These are phyloP conservation scores for Notothenia coriiceps DNA, from an alignment of 2,113 vertebrate species.

Conservation along the genomic window DNA sequence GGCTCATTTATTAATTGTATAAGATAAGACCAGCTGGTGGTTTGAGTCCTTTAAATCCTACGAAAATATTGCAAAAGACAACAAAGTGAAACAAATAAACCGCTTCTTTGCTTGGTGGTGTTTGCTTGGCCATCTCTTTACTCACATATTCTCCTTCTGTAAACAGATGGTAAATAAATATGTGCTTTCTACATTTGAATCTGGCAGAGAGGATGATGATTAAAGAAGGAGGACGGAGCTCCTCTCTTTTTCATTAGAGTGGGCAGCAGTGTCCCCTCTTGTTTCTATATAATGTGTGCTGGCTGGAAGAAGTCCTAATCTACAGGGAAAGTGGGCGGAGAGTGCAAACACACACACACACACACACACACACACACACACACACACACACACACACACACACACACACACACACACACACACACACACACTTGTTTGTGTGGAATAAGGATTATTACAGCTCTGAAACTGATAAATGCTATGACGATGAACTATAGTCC, in stretches of 20 bases:
- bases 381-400: background rate
- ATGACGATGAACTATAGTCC: background rate
- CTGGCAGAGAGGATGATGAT: constrained; percentile 9
- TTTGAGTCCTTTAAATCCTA: background rate
- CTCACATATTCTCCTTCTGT: background rate
- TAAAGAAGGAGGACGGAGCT: constrained; percentile 3
- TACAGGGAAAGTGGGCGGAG: constrained; percentile 19
- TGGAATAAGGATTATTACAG: background rate
- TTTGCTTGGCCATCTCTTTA: background rate
- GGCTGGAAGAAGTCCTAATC: constrained; percentile 15
- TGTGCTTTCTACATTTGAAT: constrained; percentile 8
- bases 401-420: background rate
- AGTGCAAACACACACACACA: background rate
- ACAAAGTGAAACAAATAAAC: background rate
- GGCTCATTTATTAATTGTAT: background rate
- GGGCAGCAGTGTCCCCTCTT: constrained; percentile 49
- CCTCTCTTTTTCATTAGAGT: constrained; percentile 18
- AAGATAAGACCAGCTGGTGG: background rate
- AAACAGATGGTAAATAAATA: constrained; percentile 16
- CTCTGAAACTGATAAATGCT: background rate
- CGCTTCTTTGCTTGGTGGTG: background rate
- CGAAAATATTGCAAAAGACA: background rate
- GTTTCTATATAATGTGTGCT: constrained; percentile 18
- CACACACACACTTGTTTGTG: background rate
- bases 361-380: constrained; percentile 2